These are phyloP conservation scores for Tribolium madens DNA, from an alignment of 1,140 invertebrate species.

Conservation along the genomic window DNA sequence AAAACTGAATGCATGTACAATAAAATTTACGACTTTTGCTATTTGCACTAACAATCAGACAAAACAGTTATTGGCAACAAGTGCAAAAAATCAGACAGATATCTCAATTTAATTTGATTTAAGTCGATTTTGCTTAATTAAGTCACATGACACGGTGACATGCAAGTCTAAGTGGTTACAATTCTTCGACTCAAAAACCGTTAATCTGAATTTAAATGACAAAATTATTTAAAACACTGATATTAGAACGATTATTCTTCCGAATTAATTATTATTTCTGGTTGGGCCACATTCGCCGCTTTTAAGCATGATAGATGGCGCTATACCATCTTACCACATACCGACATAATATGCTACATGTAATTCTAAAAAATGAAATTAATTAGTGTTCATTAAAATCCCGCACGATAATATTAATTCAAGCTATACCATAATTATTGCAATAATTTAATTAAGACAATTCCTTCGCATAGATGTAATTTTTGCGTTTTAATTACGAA, in stretches of 20 bases:
- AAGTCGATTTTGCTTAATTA: neutral
- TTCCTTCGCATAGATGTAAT: conserved; percentile 8
- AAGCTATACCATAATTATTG: conserved; percentile 10
- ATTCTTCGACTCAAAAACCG: neutral
- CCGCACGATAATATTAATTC: neutral
- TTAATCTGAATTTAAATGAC: conserved; percentile 25
- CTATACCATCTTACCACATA: conserved; percentile 23
- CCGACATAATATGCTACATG: neutral
- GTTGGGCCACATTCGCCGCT: conserved; percentile 18
- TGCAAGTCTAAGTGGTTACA: neutral
- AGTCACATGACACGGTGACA: neutral
- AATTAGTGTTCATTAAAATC: conserved; percentile 20
- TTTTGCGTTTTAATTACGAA: conserved; percentile 4
- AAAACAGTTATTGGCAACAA: no score
- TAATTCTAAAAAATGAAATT: conserved; percentile 6
- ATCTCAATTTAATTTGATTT: no score
- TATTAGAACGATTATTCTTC: conserved; percentile 8
- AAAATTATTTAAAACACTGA: conserved; percentile 17
- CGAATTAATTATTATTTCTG: conserved; percentile 34
- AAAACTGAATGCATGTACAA: no score
- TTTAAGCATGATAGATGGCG: conserved; percentile 21
- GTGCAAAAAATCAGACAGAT: no score
- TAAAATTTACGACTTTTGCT: no score
- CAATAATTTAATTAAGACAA: conserved; percentile 35
- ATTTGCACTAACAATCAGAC: no score